Base-by-base conservation (phyloP, 2,113 vertebrate species). In the Lota lota region DNA sequence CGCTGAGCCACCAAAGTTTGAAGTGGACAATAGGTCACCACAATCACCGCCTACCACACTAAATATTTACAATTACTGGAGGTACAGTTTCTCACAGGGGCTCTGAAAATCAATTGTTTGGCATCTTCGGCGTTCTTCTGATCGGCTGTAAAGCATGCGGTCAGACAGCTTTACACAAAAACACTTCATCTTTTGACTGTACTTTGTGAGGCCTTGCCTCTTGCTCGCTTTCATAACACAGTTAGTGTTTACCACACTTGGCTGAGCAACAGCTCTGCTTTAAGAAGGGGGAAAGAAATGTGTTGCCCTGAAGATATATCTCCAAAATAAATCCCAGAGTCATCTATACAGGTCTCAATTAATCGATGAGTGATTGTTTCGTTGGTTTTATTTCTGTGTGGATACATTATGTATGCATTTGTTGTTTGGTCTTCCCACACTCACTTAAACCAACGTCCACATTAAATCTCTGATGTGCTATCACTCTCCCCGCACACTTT, bases 201-300 rank as follows among this genome's bases (percentile, higher is more conserved):
- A 79, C 74, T 86, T 73, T 70, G 70, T 79, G 75, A 77, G 76
- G 78, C 79, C 78, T 74, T 76, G 87, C 83, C 83, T 81, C 76
- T 74, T 5, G 28, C 28, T 5, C 82, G 85, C 84, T 84, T 80
- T 83, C 81, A 80, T 78, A 78, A 79, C 83, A 82, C 79, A 84
- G 88, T 86, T 80, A 83, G 84, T 83, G 84, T 87, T 87, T 80
- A 77, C 77, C 81, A 78, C 85, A 88, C 83, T 83, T 79, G 78
- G 82, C 81, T 85, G 87, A 78, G 83, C 84, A 87, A 86, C 85
- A 87, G 87, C 79, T 71, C 83, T 80, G 81, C 82, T 54, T 22
- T 76, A 74, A 79, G 71, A 83, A 77, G 87, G 87, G 85, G 81
- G 28, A 28, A 28, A 28, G 28, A 81, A 76, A 75, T 81, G 75